A percentile compares a stretch with the other conserved stretches of the same genome.
phyloP scores from a whole-genome alignment of 2,888 invertebrate genomes.

The Tinea semifulvella region DNA sequence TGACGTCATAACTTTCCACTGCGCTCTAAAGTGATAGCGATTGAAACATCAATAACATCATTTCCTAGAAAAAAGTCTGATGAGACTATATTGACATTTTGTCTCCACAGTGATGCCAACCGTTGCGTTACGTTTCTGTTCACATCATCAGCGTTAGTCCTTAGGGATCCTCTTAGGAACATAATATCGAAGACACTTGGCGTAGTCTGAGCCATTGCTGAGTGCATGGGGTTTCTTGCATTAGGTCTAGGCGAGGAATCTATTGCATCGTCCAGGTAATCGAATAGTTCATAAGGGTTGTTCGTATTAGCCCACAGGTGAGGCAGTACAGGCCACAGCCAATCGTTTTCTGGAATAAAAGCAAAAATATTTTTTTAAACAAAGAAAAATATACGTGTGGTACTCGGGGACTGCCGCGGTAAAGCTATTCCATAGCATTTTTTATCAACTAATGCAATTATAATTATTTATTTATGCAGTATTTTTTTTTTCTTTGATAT shows the following conservation, averaged over 20 bases:
- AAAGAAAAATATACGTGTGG: not conserved
- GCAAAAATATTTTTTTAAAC: not conserved
- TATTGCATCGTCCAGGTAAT: constrained; percentile 49
- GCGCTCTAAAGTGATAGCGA: constrained; percentile 57
- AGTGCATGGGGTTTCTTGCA: constrained; percentile 61
- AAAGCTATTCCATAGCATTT: no score
- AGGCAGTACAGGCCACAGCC: constrained; percentile 71
- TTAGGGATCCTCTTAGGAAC: constrained; percentile 67
- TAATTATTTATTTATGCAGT: no score
- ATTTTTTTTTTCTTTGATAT: no score
- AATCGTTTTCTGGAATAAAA: constrained; percentile 58
- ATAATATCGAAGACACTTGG: constrained; percentile 71
- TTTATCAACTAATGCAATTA: no score
- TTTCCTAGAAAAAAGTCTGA: constrained; percentile 78
- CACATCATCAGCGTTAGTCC: constrained; percentile 71
- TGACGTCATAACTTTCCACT: constrained; percentile 51
- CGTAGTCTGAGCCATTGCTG: constrained; percentile 80
- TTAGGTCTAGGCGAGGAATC: constrained; percentile 42
- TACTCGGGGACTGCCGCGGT: no score
- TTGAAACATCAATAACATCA: constrained; percentile 74
- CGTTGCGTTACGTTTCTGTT: constrained; percentile 77
- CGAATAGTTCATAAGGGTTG: constrained; percentile 39
- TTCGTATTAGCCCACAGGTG: constrained; percentile 73
- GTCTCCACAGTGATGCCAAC: constrained; percentile 72
- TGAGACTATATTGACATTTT: constrained; percentile 75